Percentiles rank a stretch among this genome's conserved stretches.
These are phyloP conservation scores for Leptopilina clavipes DNA, from an alignment of 1,140 invertebrate species.

Conservation along the genomic window DNA sequence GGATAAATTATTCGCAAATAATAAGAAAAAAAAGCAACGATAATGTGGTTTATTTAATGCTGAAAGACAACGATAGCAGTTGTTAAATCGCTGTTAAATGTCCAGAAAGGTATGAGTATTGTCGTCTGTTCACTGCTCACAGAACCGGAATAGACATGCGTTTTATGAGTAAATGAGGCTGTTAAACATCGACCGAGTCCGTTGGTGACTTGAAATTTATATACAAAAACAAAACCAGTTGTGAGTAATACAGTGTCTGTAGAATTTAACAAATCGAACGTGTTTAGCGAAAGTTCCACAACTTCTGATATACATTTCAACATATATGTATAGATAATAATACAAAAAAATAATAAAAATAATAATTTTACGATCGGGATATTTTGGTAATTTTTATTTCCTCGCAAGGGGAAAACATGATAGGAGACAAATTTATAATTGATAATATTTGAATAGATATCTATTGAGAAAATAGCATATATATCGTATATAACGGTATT, in stretches of 20 bases:
- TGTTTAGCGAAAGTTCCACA: no score
- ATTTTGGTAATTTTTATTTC: no score
- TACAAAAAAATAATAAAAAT: no score
- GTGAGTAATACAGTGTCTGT: not conserved
- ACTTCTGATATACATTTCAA: not conserved
- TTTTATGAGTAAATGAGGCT: not conserved
- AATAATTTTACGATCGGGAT: no score
- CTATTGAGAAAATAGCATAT: not conserved
- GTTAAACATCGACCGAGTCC: not conserved
- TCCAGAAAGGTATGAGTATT: slow-evolving; percentile 7
- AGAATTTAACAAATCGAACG: no score
- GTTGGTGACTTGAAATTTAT: not conserved
- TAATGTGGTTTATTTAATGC: slow-evolving; percentile 42
- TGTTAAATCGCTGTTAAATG: slow-evolving; percentile 12
- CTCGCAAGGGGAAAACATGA: no score
- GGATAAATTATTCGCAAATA: not conserved
- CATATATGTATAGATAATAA: no score
- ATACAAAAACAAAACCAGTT: not conserved
- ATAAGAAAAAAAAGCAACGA: slow-evolving; percentile 24
- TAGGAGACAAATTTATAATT: no score
- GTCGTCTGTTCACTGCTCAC: not conserved
- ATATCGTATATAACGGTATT: not conserved
- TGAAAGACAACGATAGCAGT: slow-evolving; percentile 27
- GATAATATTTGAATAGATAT: slow-evolving; percentile 7
- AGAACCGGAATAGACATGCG: slow-evolving; percentile 10